phyloP scores from a whole-genome alignment of 2,888 invertebrate species.

The Selenia dentaria region DNA sequence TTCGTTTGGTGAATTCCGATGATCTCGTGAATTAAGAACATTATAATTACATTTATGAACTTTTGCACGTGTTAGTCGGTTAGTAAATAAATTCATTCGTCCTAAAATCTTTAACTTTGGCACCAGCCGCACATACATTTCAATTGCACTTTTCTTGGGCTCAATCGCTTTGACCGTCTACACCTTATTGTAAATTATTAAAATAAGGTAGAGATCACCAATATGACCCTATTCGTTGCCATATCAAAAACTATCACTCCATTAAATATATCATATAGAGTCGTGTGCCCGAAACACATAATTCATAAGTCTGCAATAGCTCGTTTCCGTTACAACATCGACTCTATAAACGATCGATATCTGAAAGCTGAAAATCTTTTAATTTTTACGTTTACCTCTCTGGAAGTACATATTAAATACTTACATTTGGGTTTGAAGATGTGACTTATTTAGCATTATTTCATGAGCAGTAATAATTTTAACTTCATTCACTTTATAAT shows the following conservation, averaged over 20 bases:
- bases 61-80: conserved; percentile 1
- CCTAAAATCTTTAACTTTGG: conserved; percentile 20
- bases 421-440: neutral
- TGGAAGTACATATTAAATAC: too few species aligned
- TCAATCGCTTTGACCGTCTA: neutral
- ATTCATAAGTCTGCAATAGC: too few species aligned
- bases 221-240: neutral
- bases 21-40: conserved; percentile 38
- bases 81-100: conserved; percentile 4
- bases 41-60: neutral
- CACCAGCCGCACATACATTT: conserved; percentile 15
- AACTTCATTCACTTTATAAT: neutral
- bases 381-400: too few species aligned
- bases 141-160: neutral
- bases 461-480: too few species aligned
- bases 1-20: conserved; percentile 61
- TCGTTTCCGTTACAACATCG: too few species aligned
- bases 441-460: neutral
- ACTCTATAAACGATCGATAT: too few species aligned
- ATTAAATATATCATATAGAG: neutral
- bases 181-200: neutral
- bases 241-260: neutral
- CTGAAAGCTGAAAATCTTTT: too few species aligned
- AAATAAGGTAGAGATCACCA: neutral
- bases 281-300: too few species aligned